Percentiles rank a stretch among this genome's conserved stretches.
Conservation (phyloP, 2,888 invertebrate genomes). For the Mythimna lalbum region DNA sequence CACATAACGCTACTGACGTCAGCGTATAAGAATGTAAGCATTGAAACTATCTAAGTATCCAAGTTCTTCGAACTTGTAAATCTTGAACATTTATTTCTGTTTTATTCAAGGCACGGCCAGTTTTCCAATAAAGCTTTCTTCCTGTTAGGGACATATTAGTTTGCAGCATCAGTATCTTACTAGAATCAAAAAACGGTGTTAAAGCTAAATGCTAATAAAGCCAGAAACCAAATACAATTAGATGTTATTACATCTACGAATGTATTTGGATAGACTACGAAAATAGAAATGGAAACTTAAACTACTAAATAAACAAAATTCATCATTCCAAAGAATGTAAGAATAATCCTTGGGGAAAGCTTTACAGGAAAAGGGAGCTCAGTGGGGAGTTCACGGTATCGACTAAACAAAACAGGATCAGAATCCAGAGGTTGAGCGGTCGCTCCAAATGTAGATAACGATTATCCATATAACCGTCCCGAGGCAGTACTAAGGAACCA, state of each 20-base stretch:
- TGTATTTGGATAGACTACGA: conserved; percentile 11
- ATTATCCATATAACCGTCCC: conserved; percentile 42
- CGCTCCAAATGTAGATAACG: conserved; percentile 56
- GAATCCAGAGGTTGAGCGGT: conserved; percentile 57
- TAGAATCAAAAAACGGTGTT: background rate
- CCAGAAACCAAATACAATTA: conserved; percentile 1
- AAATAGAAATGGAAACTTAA: conserved; percentile 37
- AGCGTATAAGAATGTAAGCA: conserved; percentile 49
- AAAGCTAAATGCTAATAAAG: conserved; percentile 7
- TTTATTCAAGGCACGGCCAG: conserved; percentile 16
- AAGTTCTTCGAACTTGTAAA: conserved; percentile 18
- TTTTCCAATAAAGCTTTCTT: conserved; percentile 8
- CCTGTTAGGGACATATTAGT: background rate
- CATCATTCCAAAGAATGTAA: conserved; percentile 35
- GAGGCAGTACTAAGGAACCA: conserved; percentile 11
- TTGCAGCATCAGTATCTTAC: background rate
- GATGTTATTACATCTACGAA: conserved; percentile 8
- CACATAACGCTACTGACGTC: conserved; percentile 54
- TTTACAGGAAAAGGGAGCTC: conserved; percentile 47
- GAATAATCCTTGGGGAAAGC: conserved; percentile 53
- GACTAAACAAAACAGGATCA: conserved; percentile 60
- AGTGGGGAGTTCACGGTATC: conserved; percentile 49
- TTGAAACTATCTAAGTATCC: conserved; percentile 33
- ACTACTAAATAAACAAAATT: conserved; percentile 47
- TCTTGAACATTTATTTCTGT: conserved; percentile 15